Percentiles rank a stretch among this genome's conserved stretches.
Conservation (phyloP, 1,140 invertebrate genomes). For the Ips nitidus region DNA sequence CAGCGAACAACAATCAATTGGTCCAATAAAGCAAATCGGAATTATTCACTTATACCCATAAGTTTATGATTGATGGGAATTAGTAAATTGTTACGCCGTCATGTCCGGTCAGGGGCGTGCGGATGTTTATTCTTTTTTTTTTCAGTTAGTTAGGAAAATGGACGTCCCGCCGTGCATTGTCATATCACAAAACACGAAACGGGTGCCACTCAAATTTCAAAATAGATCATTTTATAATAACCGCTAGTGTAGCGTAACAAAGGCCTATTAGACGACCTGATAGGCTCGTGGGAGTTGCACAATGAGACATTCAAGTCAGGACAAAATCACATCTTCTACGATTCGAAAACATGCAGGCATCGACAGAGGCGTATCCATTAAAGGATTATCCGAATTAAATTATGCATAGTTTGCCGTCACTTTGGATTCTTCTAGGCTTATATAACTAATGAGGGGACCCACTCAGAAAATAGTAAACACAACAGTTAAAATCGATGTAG, state of each 20-base stretch:
- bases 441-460: no score
- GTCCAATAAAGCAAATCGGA: slow-evolving; percentile 45
- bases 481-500: no score
- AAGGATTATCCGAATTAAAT: slow-evolving; percentile 12
- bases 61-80: slow-evolving; percentile 52
- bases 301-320: slow-evolving; percentile 13
- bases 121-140: background rate
- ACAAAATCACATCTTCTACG: slow-evolving; percentile 12
- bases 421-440: background rate
- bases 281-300: slow-evolving; percentile 20
- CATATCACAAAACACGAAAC: background rate
- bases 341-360: slow-evolving; percentile 8
- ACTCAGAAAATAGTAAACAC: no score
- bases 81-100: slow-evolving; percentile 51
- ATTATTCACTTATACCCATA: slow-evolving; percentile 50
- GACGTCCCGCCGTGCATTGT: background rate
- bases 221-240: slow-evolving; percentile 23
- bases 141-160: background rate
- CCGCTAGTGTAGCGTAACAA: slow-evolving; percentile 14
- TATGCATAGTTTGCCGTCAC: slow-evolving; percentile 7
- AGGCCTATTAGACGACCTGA: slow-evolving; percentile 16
- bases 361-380: slow-evolving; percentile 21
- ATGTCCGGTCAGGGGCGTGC: slow-evolving; percentile 43
- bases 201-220: slow-evolving; percentile 12
- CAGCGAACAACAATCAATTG: slow-evolving; percentile 48